A percentile compares a stretch with the other conserved stretches of the same genome.
These are phyloP conservation scores for Thysanoteuthis rhombus DNA, from an alignment of 2,888 invertebrate genomes.

Conservation along the genomic window DNA sequence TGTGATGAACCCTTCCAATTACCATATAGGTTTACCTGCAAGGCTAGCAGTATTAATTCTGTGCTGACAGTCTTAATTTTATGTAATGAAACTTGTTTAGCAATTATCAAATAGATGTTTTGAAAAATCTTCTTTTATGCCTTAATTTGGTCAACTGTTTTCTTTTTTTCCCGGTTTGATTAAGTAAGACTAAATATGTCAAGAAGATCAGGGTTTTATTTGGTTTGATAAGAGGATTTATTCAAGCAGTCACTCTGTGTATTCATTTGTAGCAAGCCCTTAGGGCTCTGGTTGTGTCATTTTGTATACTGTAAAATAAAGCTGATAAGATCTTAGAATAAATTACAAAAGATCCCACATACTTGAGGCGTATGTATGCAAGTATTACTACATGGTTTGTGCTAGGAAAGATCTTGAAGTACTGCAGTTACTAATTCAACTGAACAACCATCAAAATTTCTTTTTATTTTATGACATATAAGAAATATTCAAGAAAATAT, in stretches of 20 bases:
- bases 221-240: not conserved
- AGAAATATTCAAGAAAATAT: too few species aligned
- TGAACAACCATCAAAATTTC: too few species aligned
- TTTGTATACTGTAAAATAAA: not conserved
- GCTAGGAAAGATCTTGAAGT: too few species aligned
- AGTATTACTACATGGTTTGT: too few species aligned
- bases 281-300: not conserved
- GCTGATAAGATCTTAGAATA: not conserved
- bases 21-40: not conserved
- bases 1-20: too few species aligned
- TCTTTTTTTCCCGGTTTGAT: not conserved
- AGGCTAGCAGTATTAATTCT: not conserved
- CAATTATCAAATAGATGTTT: not conserved
- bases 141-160: not conserved
- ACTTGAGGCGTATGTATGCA: not conserved
- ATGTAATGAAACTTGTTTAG: not conserved
- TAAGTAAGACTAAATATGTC: not conserved
- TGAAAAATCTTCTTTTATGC: not conserved
- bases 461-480: too few species aligned
- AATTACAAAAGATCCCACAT: not conserved
- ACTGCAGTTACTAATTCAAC: too few species aligned
- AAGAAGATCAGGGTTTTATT: not conserved
- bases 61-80: not conserved
- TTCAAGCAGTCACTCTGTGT: not conserved
- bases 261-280: not conserved